A percentile compares a stretch with the other conserved stretches of the same genome.
These are phyloP conservation scores for Cryptocephalus moraei DNA, from an alignment of 2,888 invertebrate genomes.

Conservation along the genomic window DNA sequence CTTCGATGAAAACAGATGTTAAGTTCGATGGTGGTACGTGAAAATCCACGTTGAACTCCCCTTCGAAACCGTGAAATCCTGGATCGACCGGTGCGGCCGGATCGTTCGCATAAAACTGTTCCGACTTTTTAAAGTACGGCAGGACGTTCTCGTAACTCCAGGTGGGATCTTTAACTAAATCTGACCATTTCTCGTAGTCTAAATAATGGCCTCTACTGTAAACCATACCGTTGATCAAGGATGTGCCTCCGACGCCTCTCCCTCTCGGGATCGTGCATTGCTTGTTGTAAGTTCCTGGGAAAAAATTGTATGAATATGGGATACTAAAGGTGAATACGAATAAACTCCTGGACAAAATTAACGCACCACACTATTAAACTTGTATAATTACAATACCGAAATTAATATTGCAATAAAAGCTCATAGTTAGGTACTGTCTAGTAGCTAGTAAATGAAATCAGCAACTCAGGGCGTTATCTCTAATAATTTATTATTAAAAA, in stretches of 20 bases:
- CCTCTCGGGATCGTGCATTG: constrained; percentile 36
- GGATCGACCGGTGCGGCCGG: neutral
- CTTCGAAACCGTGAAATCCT: neutral
- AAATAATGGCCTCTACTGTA: constrained; percentile 39
- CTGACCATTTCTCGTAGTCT: constrained; percentile 41
- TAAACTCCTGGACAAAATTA: too few relatives aligned
- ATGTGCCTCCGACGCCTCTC: constrained; percentile 42
- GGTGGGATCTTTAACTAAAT: constrained; percentile 21
- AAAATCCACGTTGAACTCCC: neutral
- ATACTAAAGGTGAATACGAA: too few relatives aligned
- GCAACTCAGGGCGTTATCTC: too few relatives aligned
- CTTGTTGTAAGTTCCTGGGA: constrained; percentile 7
- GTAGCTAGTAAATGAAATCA: too few relatives aligned
- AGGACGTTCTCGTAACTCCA: constrained; percentile 49
- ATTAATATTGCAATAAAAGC: too few relatives aligned
- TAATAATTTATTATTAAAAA: too few relatives aligned
- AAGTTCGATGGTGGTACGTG: neutral
- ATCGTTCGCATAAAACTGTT: neutral
- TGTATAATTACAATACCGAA: too few relatives aligned
- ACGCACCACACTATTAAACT: too few relatives aligned
- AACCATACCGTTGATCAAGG: constrained; percentile 41
- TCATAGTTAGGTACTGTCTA: too few relatives aligned
- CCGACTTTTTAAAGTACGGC: constrained; percentile 30
- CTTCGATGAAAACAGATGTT: constrained; percentile 35
- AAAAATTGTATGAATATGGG: too few relatives aligned